A percentile compares a stretch with the other conserved stretches of the same genome.
phyloP scores from a whole-genome alignment of 2,888 invertebrate species.

The Pyrocoelia pectoralis region DNA sequence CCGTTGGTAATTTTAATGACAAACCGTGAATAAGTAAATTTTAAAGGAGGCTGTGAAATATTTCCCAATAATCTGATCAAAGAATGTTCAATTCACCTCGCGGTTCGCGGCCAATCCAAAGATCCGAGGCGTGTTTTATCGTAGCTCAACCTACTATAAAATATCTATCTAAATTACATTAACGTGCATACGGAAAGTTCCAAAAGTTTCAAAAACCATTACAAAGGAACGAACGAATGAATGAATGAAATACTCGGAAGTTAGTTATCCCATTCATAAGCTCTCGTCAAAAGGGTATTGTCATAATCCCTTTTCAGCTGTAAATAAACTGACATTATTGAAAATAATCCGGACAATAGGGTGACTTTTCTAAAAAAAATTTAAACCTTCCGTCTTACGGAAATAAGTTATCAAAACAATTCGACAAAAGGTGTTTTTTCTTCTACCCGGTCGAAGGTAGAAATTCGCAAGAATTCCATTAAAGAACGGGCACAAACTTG shows the following conservation, averaged over 20 bases:
- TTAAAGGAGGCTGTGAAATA: slow-evolving; percentile 43
- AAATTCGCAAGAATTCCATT: slow-evolving; percentile 3
- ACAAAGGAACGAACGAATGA: not conserved
- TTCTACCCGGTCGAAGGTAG: not conserved
- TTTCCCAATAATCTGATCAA: slow-evolving; percentile 45
- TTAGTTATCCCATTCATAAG: slow-evolving; percentile 7
- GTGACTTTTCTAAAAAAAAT: not conserved
- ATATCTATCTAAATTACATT: slow-evolving; percentile 8
- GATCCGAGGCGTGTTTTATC: slow-evolving; percentile 42
- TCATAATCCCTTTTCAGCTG: not conserved
- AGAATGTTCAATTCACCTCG: slow-evolving; percentile 42
- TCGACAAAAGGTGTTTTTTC: slow-evolving; percentile 25
- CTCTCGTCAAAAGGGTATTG: slow-evolving; percentile 4
- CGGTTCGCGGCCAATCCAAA: slow-evolving; percentile 39
- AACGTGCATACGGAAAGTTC: not conserved
- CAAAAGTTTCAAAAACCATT: too few relatives aligned
- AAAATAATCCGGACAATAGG: not conserved
- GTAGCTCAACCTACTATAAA: slow-evolving; percentile 40
- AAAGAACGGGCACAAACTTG: not conserved
- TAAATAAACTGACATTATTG: slow-evolving; percentile 1
- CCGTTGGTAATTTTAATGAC: not conserved
- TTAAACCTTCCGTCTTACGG: slow-evolving; percentile 9
- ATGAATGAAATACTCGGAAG: slow-evolving; percentile 5
- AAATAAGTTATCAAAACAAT: slow-evolving; percentile 15
- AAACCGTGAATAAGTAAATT: slow-evolving; percentile 29